Evolutionary conservation across 2,797 vertebrate species (phyloP), one percentile per base, ranked within the genome.

Genomic region (Cetoscarus ocellatus): DNA sequence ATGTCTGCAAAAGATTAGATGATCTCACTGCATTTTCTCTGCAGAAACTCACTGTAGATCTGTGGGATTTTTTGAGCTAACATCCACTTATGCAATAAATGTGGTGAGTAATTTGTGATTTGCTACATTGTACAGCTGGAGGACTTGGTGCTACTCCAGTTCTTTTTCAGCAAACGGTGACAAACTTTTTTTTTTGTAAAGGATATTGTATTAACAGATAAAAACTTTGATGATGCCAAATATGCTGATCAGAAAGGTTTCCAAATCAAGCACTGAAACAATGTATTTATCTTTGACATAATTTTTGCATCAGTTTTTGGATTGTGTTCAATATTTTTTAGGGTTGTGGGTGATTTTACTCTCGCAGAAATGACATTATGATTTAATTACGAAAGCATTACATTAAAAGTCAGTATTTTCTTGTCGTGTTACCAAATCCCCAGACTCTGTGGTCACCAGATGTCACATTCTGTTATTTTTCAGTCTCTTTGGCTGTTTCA

Each of bases 21-120:
- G 42, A 75, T 45, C 42, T 61, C 36, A 58, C 17, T 34, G 10
- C n/a, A 47, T 48, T 12, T 19, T 61, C 17, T 70, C 15, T 67
- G 43, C 38, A 53, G 8, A 53, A 40, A 54, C 53, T 44, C 44
- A 17, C 53, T 44, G n/a, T 38, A 42, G 54, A 64, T 19, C 13
- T 36, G 34, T 61, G 44, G n/a, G 58, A 61, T 45, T 71, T 53
- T 63, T 50, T 36, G 11, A 43, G 14, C 52, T 49, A 65, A 35
- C 40, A 43, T 58, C 38, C 11, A 42, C 40, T 79, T 57, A 54
- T 51, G 42, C 15, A 73, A 40, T 63, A 17, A 57, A 57, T 63
- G 36, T 36, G 44, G 61, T 36, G 36, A 53, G 43, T 58, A 75
- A 53, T 66, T 57, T 10, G n/a, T 67, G 38, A 64, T 82, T 47